Evolutionary conservation across 2,113 vertebrate species (phyloP).

Genomic region (Forbesichthys agassizii): DNA sequence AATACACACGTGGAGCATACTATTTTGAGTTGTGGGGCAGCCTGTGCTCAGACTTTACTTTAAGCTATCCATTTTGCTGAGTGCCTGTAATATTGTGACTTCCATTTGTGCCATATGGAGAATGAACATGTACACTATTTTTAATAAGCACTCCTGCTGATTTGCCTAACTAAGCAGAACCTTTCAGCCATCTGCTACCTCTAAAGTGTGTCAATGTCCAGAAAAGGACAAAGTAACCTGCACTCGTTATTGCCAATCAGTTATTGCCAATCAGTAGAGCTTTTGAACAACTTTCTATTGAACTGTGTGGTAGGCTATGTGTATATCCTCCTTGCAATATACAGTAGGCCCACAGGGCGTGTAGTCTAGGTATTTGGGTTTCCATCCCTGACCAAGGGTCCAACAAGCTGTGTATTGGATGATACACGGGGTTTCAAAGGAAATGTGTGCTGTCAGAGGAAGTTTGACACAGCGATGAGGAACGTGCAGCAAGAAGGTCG

Average conservation of each 20-base stretch:
- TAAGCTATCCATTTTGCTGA: not conserved
- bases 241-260: not conserved
- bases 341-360: not conserved
- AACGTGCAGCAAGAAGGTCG: constrained; percentile 51
- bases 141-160: not conserved
- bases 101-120: not conserved
- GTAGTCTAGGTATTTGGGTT: not conserved
- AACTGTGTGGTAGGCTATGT: not conserved
- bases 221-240: not conserved
- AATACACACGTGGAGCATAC: no score
- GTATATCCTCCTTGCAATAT: no score
- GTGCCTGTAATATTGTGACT: not conserved
- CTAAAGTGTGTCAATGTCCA: not conserved
- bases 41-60: no score
- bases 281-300: no score
- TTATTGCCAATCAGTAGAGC: not conserved
- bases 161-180: not conserved
- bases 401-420: not conserved
- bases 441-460: constrained; percentile 38
- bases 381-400: not conserved
- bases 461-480: constrained; percentile 40
- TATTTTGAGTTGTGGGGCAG: no score
- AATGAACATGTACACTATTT: not conserved
- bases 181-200: constrained; percentile 10
- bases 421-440: constrained; percentile 3